A percentile compares a stretch with the other conserved stretches of the same genome.
phyloP scores from a whole-genome alignment of 1,140 invertebrate species.

The Anastrepha obliqua region DNA sequence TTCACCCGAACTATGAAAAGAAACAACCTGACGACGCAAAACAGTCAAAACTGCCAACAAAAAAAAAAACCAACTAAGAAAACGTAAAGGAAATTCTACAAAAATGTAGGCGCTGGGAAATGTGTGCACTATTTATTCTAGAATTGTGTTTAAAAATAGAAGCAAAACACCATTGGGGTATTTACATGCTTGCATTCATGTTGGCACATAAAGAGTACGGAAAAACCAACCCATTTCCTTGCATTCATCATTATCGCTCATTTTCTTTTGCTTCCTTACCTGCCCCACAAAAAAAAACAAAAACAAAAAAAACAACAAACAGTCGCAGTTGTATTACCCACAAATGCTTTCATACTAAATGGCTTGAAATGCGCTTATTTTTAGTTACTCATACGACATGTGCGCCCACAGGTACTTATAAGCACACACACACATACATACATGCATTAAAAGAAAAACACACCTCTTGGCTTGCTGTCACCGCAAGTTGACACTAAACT shows the following conservation, averaged over 20 bases:
- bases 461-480: too few species aligned
- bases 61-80: background rate
- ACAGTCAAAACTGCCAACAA: background rate
- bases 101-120: background rate
- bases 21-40: background rate
- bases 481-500: background rate
- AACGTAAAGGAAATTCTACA: background rate
- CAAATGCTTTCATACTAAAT: background rate
- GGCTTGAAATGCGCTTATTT: background rate
- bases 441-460: background rate
- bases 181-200: background rate
- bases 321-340: background rate
- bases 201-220: background rate
- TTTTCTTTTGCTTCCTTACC: background rate
- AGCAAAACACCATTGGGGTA: background rate
- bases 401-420: background rate
- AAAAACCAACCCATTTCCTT: background rate
- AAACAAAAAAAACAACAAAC: too few species aligned
- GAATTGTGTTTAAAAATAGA: slow-evolving; percentile 26
- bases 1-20: background rate
- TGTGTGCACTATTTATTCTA: background rate
- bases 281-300: too few species aligned
- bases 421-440: background rate
- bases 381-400: slow-evolving; percentile 31
- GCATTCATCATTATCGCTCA: background rate